Percentiles rank a stretch among this genome's conserved stretches.
These are phyloP conservation scores for Stenichneumon culpator DNA, from an alignment of 2,888 invertebrate species.

Conservation along the genomic window DNA sequence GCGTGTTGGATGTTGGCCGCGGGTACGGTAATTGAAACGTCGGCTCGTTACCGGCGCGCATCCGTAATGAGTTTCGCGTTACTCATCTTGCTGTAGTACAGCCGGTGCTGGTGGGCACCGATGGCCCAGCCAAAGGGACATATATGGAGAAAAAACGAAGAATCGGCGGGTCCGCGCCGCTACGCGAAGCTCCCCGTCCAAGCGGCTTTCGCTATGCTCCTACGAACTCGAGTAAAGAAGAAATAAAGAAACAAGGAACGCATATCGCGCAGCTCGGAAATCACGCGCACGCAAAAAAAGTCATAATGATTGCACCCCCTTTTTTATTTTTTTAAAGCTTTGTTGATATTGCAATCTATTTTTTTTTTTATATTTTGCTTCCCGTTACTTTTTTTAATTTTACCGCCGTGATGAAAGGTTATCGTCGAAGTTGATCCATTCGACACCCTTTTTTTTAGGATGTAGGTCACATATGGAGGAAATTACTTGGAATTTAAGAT, in stretches of 20 bases:
- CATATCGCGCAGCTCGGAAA: neutral
- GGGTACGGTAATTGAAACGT: conserved; percentile 80
- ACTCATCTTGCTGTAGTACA: conserved; percentile 69
- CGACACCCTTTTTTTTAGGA: no score
- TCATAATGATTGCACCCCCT: no score
- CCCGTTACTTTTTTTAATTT: neutral
- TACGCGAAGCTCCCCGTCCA: no score
- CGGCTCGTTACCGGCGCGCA: conserved; percentile 80
- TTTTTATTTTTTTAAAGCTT: no score
- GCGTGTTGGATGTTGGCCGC: conserved; percentile 22
- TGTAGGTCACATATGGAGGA: no score
- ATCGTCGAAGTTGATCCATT: neutral
- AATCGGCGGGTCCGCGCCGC: neutral
- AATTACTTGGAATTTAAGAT: no score
- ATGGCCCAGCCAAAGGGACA: conserved; percentile 17
- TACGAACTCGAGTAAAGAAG: no score
- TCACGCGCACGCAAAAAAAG: neutral
- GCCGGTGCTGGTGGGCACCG: conserved; percentile 28
- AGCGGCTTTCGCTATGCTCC: no score
- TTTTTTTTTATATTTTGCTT: no score
- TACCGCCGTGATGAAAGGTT: conserved; percentile 28
- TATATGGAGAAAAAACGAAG: conserved; percentile 24
- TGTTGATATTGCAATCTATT: no score
- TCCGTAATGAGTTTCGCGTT: conserved; percentile 83
- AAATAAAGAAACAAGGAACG: no score